Conservation (phyloP, 2,888 invertebrate species). For the Graphium colonna region DNA sequence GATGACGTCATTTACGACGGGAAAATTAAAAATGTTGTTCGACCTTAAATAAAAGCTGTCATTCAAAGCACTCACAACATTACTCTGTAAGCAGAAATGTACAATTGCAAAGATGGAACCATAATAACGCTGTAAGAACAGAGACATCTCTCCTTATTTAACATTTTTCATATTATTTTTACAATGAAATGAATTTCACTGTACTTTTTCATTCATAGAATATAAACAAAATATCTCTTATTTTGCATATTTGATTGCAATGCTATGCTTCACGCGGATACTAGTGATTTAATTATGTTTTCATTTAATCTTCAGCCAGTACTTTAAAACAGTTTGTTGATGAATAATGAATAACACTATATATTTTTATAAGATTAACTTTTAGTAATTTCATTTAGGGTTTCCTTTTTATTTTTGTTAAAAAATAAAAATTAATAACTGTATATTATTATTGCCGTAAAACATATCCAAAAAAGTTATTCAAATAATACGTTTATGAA, state of each 20-base stretch:
- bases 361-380: too few relatives aligned
- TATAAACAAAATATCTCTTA: constrained; percentile 36
- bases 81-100: constrained; percentile 52
- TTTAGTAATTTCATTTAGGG: too few relatives aligned
- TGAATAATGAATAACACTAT: neutral
- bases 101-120: constrained; percentile 60
- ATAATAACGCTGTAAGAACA: constrained; percentile 56
- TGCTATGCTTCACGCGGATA: constrained; percentile 12
- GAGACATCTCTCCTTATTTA: constrained; percentile 61
- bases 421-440: too few relatives aligned
- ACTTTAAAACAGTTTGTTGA: neutral
- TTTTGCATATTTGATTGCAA: constrained; percentile 21
- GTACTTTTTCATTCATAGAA: constrained; percentile 44
- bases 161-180: constrained; percentile 67
- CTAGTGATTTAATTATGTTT: constrained; percentile 2
- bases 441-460: too few relatives aligned
- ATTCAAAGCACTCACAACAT: neutral
- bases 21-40: neutral
- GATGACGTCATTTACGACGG: neutral
- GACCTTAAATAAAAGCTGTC: neutral
- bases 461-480: too few relatives aligned
- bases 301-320: neutral
- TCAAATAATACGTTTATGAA: too few relatives aligned
- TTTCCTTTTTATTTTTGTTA: too few relatives aligned
- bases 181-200: constrained; percentile 54